phyloP scores from a whole-genome alignment of 2,113 vertebrate species.

The Neogobius melanostomus region DNA sequence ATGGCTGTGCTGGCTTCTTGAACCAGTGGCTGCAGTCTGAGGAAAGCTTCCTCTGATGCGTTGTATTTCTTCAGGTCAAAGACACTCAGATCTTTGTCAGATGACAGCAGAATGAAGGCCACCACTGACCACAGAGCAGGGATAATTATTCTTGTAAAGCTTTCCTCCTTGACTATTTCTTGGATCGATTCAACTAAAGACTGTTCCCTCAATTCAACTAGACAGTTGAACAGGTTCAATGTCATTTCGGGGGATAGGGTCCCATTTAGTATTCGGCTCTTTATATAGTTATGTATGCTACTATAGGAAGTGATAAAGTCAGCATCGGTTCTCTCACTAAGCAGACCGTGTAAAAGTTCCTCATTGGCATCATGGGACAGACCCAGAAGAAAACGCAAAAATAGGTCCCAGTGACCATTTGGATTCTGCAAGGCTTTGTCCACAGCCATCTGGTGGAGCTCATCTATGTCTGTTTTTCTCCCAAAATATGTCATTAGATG shows the following conservation, averaged over 20 bases:
- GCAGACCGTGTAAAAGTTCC: neutral
- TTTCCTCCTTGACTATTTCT: neutral
- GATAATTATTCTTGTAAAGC: slow-evolving; percentile 8
- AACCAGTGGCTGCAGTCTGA: slow-evolving; percentile 40
- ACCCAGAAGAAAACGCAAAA: slow-evolving; percentile 46
- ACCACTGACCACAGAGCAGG: slow-evolving; percentile 28
- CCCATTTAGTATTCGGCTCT: neutral
- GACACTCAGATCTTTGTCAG: slow-evolving; percentile 11
- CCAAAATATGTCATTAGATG: too few relatives aligned
- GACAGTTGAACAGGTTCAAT: slow-evolving; percentile 29
- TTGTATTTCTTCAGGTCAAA: slow-evolving; percentile 40
- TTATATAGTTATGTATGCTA: too few relatives aligned
- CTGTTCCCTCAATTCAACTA: slow-evolving; percentile 11
- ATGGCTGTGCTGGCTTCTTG: slow-evolving; percentile 32
- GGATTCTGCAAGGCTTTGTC: slow-evolving; percentile 33
- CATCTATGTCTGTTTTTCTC: too few relatives aligned
- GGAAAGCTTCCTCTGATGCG: slow-evolving; percentile 33
- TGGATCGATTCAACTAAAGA: slow-evolving; percentile 18
- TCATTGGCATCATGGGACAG: slow-evolving; percentile 32
- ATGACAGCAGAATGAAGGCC: slow-evolving; percentile 29
- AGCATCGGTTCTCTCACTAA: too few relatives aligned
- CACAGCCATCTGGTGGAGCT: slow-evolving; percentile 29
- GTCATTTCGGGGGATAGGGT: slow-evolving; percentile 4
- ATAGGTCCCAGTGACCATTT: slow-evolving; percentile 42
- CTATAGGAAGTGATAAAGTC: too few relatives aligned